phyloP scores from a whole-genome alignment of 2,797 vertebrate genomes.

The Sebastolobus altivelis region DNA sequence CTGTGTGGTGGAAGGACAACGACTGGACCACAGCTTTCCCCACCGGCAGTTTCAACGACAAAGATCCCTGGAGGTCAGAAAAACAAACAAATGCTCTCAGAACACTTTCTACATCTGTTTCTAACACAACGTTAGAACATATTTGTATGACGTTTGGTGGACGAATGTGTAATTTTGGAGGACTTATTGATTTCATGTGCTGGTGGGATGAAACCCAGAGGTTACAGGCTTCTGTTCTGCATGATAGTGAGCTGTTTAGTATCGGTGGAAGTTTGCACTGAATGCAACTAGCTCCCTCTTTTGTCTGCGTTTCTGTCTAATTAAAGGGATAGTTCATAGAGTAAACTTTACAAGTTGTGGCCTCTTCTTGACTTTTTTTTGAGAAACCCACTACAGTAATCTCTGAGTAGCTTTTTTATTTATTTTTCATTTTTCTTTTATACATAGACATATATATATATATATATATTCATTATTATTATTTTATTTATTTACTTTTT shows the following conservation, averaged over 20 bases:
- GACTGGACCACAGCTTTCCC: conserved; percentile 91
- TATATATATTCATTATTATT: too few relatives aligned
- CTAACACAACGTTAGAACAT: too few relatives aligned
- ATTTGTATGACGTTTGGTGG: background rate
- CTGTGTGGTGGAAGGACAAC: conserved; percentile 89
- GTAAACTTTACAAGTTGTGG: too few relatives aligned
- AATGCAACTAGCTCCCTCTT: background rate
- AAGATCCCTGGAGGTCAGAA: conserved; percentile 83
- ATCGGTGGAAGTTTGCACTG: background rate
- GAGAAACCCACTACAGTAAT: too few relatives aligned
- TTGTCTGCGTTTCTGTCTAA: background rate
- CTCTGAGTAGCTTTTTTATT: too few relatives aligned
- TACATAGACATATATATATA: too few relatives aligned
- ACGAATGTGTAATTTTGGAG: background rate
- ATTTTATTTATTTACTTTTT: too few relatives aligned
- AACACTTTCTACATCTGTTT: background rate
- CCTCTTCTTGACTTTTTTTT: too few relatives aligned
- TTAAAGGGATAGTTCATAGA: background rate
- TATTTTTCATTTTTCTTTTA: too few relatives aligned
- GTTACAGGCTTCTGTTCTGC: background rate
- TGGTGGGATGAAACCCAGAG: background rate
- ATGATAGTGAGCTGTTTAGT: background rate
- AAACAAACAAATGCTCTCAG: background rate
- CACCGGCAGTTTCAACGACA: conserved; percentile 86
- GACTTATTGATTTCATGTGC: background rate